Evolutionary conservation across 2,888 invertebrate species (phyloP).

Genomic region (Allophyes oxyacanthae): DNA sequence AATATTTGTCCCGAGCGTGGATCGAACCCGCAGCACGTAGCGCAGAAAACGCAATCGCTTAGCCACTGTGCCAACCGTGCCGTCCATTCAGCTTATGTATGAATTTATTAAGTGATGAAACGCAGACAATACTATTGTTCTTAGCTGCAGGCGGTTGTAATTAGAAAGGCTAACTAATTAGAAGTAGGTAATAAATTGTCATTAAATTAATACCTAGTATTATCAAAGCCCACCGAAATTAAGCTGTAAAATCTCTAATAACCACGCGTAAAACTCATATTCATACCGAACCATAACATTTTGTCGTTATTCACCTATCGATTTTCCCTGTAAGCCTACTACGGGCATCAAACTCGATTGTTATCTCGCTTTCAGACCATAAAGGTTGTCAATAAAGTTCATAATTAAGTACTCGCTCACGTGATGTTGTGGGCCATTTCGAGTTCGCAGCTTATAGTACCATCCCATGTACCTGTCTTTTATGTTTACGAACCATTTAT

Average conservation of each 20-base stretch:
- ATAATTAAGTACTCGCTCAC: conserved; percentile 34
- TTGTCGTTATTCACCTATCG: conserved; percentile 43
- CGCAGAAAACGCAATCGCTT: too few species aligned
- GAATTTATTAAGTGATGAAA: too few species aligned
- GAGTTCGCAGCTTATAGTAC: conserved; percentile 41
- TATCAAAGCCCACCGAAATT: conserved; percentile 3
- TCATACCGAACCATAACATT: conserved; percentile 25
- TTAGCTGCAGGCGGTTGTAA: too few species aligned
- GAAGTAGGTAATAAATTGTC: too few species aligned
- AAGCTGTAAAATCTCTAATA: conserved; percentile 25
- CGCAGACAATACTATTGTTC: too few species aligned
- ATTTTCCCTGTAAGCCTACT: conserved; percentile 42
- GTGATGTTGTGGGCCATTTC: conserved; percentile 35
- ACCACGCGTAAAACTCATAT: conserved; percentile 14
- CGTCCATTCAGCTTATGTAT: too few species aligned
- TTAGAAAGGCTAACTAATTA: too few species aligned
- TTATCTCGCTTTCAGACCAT: conserved; percentile 37
- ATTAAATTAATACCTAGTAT: too few species aligned
- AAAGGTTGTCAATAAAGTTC: conserved; percentile 45
- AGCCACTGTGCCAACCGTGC: too few species aligned
- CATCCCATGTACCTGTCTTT: conserved; percentile 41
- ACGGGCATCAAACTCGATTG: conserved; percentile 48
- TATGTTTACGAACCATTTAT: conserved; percentile 66
- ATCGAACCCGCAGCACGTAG: too few species aligned
- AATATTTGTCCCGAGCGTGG: too few species aligned